phyloP scores from a whole-genome alignment of 2,113 vertebrate species.

The Eurypyga helias region DNA sequence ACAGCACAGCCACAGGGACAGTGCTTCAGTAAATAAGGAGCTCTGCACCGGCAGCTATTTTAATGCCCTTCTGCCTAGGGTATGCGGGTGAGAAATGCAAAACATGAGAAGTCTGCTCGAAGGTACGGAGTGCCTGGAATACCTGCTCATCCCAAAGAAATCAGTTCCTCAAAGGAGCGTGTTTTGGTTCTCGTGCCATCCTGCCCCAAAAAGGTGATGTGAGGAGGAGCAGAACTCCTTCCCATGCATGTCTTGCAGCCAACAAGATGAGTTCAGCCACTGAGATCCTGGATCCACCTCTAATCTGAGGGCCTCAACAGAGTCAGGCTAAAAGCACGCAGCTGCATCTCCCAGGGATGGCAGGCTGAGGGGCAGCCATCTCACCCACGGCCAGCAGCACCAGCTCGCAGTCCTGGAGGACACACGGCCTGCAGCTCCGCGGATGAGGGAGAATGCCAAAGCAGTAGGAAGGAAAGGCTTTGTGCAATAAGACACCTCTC shows the following conservation, averaged over 20 bases:
- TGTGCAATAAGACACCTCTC: not conserved
- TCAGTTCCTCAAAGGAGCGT: not conserved
- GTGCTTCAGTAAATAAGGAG: not conserved
- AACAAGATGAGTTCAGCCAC: not conserved
- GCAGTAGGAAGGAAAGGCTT: not conserved
- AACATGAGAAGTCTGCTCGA: not conserved
- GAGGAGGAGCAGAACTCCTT: not conserved
- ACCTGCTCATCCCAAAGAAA: not conserved
- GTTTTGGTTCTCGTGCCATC: not conserved
- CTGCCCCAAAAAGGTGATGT: not conserved
- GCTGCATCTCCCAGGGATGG: not conserved
- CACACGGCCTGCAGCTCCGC: rapidly evolving
- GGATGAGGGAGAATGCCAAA: not conserved
- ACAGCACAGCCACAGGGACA: not conserved
- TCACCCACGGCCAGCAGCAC: not conserved
- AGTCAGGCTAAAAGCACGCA: not conserved
- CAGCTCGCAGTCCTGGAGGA: not conserved
- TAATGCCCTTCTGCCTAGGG: not conserved
- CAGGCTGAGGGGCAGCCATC: not conserved
- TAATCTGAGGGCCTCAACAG: not conserved
- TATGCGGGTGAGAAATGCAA: not conserved
- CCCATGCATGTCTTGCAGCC: not conserved
- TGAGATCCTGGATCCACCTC: not conserved
- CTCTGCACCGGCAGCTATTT: not conserved
- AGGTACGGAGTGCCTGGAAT: not conserved